These are phyloP conservation scores for Clamator glandarius DNA, from an alignment of 2,797 vertebrate species.

Conservation along the genomic window DNA sequence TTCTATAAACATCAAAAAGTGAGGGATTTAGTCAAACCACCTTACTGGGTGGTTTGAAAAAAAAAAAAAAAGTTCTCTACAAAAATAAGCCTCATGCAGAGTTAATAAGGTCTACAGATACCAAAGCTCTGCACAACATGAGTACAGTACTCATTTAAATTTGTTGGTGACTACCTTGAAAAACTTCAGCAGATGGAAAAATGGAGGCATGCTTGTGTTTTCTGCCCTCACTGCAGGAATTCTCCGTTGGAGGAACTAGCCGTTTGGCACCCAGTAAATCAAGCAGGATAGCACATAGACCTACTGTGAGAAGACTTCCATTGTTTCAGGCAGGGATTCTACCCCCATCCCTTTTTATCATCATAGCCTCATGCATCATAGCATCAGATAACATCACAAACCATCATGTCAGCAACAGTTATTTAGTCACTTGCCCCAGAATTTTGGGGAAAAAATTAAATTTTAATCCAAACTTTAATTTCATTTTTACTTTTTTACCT, in stretches of 20 bases:
- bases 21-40: neutral
- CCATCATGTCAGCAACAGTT: fast-evolving
- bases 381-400: neutral
- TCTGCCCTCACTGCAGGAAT: neutral
- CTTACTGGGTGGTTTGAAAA: too few species aligned
- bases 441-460: neutral
- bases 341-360: neutral
- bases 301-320: neutral
- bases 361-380: neutral
- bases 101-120: neutral
- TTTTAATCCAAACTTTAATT: too few species aligned
- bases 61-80: neutral
- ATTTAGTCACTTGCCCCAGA: neutral
- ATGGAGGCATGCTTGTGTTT: neutral
- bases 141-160: neutral
- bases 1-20: neutral
- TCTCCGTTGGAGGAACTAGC: neutral
- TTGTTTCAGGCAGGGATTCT: neutral
- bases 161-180: neutral
- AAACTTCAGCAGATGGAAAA: neutral
- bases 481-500: neutral
- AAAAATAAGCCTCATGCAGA: neutral
- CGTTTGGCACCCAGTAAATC: neutral
- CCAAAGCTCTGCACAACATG: neutral
- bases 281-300: neutral